Percentiles rank a stretch among this genome's conserved stretches.
Evolutionary conservation across 2,888 invertebrate genomes (phyloP).

Genomic region (Ectropis crepuscularia): DNA sequence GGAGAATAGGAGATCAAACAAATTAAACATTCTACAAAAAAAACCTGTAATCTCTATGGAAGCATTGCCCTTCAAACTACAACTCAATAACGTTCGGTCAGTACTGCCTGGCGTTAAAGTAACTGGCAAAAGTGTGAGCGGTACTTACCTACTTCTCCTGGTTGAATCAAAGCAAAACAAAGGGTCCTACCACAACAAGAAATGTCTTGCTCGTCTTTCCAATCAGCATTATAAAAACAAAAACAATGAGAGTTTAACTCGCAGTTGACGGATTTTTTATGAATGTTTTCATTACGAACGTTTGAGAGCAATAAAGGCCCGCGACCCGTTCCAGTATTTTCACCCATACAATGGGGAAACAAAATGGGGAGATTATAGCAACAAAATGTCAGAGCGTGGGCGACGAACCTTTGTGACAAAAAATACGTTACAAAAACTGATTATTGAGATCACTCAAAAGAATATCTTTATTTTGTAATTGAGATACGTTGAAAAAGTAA

Average conservation of each 20-base stretch:
- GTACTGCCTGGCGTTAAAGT: no score
- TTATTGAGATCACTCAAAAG: conserved; percentile 3
- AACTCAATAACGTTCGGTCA: no score
- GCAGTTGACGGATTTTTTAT: not conserved
- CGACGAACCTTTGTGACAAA: conserved; percentile 9
- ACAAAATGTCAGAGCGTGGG: conserved; percentile 18
- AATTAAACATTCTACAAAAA: no score
- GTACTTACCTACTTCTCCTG: no score
- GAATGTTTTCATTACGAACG: conserved; percentile 1
- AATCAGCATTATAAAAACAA: no score
- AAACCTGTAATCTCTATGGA: no score
- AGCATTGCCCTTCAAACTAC: no score
- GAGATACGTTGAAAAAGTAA: not conserved
- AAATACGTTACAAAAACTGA: conserved; percentile 18
- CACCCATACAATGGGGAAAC: conserved; percentile 7
- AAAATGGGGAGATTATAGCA: conserved; percentile 9
- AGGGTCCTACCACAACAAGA: no score
- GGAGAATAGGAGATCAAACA: no score
- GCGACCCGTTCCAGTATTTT: conserved; percentile 4
- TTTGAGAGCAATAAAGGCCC: conserved; percentile 7
- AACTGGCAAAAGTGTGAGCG: no score
- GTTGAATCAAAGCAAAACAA: no score
- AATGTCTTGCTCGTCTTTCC: no score
- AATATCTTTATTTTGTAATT: conserved; percentile 2
- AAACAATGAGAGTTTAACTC: not conserved